Conservation (phyloP, 1,140 invertebrate species). For the Drosophila asahinai region DNA sequence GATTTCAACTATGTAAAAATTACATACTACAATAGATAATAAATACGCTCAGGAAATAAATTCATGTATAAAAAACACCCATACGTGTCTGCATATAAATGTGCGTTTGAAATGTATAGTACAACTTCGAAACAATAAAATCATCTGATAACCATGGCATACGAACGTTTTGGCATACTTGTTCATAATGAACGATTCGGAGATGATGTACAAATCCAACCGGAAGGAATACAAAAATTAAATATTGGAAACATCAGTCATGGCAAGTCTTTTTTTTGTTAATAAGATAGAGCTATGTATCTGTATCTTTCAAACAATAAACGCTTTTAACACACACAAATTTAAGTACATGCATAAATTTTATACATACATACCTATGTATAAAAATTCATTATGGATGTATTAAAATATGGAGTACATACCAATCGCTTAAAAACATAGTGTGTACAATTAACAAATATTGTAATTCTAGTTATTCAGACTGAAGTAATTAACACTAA, state of each 20-base stretch:
- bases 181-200: conserved; percentile 68
- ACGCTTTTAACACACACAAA: no score
- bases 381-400: no score
- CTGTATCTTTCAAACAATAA: not conserved
- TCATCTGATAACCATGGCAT: conserved; percentile 27
- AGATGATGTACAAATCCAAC: conserved; percentile 49
- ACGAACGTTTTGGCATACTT: conserved; percentile 86
- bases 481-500: not conserved
- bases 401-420: no score
- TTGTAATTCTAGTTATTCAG: not conserved
- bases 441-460: not conserved
- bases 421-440: no score
- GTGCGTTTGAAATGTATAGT: not conserved
- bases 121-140: conserved; percentile 1
- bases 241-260: conserved; percentile 59
- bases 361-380: not conserved
- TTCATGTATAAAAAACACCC: not conserved
- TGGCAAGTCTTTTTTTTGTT: conserved; percentile 45
- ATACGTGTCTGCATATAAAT: not conserved
- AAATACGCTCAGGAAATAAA: conserved; percentile 20
- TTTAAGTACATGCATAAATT: not conserved
- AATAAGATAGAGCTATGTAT: no score
- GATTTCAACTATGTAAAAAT: conserved; percentile 85
- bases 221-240: conserved; percentile 32
- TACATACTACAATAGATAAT: conserved; percentile 62